A percentile compares a stretch with the other conserved stretches of the same genome.
These are phyloP conservation scores for Cercopithecus mona DNA, from an alignment of 2,113 vertebrate species.

Conservation along the genomic window DNA sequence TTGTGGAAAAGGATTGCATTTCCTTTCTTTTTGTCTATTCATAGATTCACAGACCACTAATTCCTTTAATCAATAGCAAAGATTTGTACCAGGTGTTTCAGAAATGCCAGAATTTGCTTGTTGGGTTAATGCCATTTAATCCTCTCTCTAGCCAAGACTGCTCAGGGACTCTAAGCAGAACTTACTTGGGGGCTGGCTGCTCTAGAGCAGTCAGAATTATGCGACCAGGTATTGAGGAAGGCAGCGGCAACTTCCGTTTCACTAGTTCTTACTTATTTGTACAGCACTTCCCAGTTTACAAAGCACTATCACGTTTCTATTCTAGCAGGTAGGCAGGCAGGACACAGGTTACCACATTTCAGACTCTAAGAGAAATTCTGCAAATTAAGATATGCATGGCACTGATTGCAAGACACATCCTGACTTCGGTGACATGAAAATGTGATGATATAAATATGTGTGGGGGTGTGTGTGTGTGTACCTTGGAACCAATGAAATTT, in stretches of 20 bases:
- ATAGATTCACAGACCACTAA: constrained; percentile 64
- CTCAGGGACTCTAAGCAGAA: neutral
- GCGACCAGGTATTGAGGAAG: neutral
- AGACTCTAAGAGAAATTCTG: neutral
- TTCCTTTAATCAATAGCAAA: constrained; percentile 76
- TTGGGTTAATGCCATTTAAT: constrained; percentile 60
- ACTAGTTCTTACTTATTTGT: neutral
- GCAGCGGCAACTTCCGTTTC: neutral
- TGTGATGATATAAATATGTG: neutral
- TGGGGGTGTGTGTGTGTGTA: neutral
- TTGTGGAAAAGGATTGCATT: constrained; percentile 67
- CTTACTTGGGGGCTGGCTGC: neutral
- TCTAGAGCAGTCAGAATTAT: neutral
- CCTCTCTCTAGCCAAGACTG: neutral
- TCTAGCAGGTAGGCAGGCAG: neutral
- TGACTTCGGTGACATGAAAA: neutral
- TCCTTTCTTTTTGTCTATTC: constrained; percentile 67
- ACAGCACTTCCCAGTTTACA: neutral
- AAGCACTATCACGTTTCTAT: neutral
- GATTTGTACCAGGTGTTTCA: constrained; percentile 69
- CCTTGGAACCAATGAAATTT: neutral
- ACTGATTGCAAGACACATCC: neutral
- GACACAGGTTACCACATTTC: neutral
- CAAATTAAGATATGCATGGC: neutral
- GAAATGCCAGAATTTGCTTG: constrained; percentile 46